Base-by-base conservation (phyloP, 2,888 invertebrate genomes). In the Teinopalpus imperialis region DNA sequence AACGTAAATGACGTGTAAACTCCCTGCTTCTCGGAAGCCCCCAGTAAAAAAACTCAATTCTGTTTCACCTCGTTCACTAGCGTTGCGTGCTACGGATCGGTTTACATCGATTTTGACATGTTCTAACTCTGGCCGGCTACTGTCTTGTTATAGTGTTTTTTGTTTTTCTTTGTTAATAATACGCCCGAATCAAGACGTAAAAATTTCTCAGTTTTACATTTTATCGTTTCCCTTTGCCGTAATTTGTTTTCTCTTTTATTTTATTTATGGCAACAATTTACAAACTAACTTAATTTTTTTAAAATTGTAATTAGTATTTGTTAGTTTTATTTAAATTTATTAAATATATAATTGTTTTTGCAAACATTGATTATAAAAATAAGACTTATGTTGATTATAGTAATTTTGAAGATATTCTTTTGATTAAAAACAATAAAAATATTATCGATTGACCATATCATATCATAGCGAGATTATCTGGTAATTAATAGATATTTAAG, bases 21-120 rank as follows among this genome's bases (percentile, higher is more conserved):
- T 46, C 48, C 48, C 31, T 30, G 16, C 16, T 49, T 43, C 50
- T 51, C 32, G 45, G 50, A 50, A 47, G 45, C 34, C 23, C 23
- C 21, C 23, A 36, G 37, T 39, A 35, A 32, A 50, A 51, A 49
- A 51, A 52, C 14, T 18, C 31, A 21, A 47, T 35, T 40, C 41
- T 16, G 35, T 48, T 55, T 46, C 44, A 47, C 43, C 8, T 37
- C 42, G 36, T 26, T 41, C 37, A 10, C 20, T 39, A 30, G 61
- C 47, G 70, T 85, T 79, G 85, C 85, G 82, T 86, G 85, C 60
- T 57, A 52, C 51, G 60, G 67, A 71, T 76, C 81, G 71, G 80
- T 83, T 83, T 83, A 85, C 82, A 79, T 72, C 69, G 74, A 72
- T 76, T 75, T 77, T 68, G 57, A 64, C 63, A 66, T 59, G 57